Base-by-base conservation (phyloP, 2,888 invertebrate species). In the Laothoe populi region DNA sequence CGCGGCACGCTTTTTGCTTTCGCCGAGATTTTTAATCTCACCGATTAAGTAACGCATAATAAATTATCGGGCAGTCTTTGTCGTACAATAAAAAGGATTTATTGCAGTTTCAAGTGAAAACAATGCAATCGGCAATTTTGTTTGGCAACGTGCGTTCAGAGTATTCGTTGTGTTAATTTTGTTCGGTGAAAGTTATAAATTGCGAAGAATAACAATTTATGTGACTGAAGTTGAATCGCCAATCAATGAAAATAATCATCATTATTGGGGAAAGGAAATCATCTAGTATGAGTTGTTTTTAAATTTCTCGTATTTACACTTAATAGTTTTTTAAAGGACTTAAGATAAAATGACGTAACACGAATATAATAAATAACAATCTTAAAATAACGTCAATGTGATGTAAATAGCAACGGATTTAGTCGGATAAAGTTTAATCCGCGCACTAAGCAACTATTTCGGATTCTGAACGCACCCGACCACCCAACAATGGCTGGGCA, bases 401-500 rank as follows among this genome's bases (percentile, higher is more conserved):
- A 48, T 53, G 64, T 58, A 64, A 64, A 35, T 38, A 59, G 57
- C 63, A 68, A 66, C 63, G 66, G 66, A 71, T 68, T 59, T 59
- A 69, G 66, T 64, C 26, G 65, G 67, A 75, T 70, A 70, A 77
- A 71, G 69, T 72, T 70, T 71, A 73, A 70, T 72, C 72, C 69
- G 64, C 67, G 69, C 70, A 69, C 65, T 59, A 61, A 68, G 66
- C 65, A 69, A 70, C 66, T 70, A 70, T 68, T 66, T 71, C 71
- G 72, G 74, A 78, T 75, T 66, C 75, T 70, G 70, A 77, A 71
- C 48, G 73, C 71, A 70, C 71, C 67, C 78, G 82, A 77, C 84
- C 84, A 84, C 84, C 78, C 86, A 84, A 87, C 85, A 86, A 87
- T 86, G 79, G 80, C 67, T 64, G 66, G 76, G 82, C 81, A 84